Conservation (phyloP, 2,113 vertebrate species). For the Siniperca chuatsi region DNA sequence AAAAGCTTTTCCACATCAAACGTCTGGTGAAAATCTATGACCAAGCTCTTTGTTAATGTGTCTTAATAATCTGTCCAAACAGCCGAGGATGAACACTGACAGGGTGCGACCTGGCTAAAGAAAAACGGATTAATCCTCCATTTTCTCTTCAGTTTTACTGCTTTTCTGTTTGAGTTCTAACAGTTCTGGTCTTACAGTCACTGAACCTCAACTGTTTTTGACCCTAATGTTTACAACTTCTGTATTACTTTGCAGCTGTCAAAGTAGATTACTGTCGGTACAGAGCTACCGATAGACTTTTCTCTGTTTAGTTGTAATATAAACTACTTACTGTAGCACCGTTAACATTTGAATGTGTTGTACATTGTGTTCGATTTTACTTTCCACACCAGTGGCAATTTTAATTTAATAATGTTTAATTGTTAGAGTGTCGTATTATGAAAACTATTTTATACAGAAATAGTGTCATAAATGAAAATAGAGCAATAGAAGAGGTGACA, state of each 20-base stretch:
- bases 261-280: background rate
- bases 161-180: slow-evolving; percentile 1
- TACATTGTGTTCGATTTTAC: background rate
- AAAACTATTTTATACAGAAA: slow-evolving; percentile 24
- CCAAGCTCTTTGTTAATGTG: slow-evolving; percentile 77
- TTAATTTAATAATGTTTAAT: background rate
- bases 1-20: slow-evolving; percentile 91
- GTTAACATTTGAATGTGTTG: background rate
- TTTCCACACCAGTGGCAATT: background rate
- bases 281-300: background rate
- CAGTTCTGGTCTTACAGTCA: slow-evolving; percentile 1
- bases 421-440: background rate
- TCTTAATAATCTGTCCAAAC: background rate
- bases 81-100: slow-evolving; percentile 1
- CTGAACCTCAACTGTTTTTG: background rate
- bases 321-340: background rate
- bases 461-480: background rate
- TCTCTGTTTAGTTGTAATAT: slow-evolving; percentile 1
- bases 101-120: background rate
- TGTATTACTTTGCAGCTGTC: background rate
- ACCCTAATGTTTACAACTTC: slow-evolving; percentile 1
- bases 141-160: background rate
- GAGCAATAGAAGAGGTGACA: background rate
- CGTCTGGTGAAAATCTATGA: slow-evolving; percentile 87
- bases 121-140: background rate